Base-by-base conservation (phyloP, 2,888 invertebrate species). In the Chorisops tibialis region DNA sequence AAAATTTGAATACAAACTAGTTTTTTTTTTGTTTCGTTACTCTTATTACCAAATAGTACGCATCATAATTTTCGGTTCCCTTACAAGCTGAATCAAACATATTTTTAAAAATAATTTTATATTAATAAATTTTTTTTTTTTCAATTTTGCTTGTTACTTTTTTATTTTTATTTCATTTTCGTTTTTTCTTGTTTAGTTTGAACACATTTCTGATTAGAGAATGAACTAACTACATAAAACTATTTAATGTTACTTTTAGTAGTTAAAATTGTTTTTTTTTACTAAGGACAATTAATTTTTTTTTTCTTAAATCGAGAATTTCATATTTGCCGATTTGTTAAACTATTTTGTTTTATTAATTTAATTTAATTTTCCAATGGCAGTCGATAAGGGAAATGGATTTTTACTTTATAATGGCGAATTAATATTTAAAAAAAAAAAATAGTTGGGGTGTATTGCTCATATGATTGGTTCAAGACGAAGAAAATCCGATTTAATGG, bases 401-500 rank as follows among this genome's bases (percentile, higher is more conserved):
- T 39, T 22, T 21, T 54, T 41, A 21, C 30, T 56, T 16, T 6
- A 45, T 45, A 56, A 30, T 56, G 56, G 45, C 56, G 24, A 56
- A 45, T 43, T 30, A 24, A 6, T 54, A 16, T 14, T 6, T 56
- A 14, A 16, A 35, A n/a, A n/a, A n/a, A n/a, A n/a, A n/a, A n/a
- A n/a, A n/a, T n/a, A n/a, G n/a, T n/a, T 56, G 43, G 4, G 21
- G 5, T 30, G n/a, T 56, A 56, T 56, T 56, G 56, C 56, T 56
- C 43, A 24, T 54, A 9, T 41, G 52, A 54, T 39, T 41, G 21
- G 22, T 41, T n/a, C n/a, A n/a, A n/a, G n/a, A n/a, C n/a, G n/a
- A n/a, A n/a, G n/a, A 7, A 41, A n/a, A 14, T 39, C 24, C 16
- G 41, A 38, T 52, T 6, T 11, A 35, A 18, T 14, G 16, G 22